These are phyloP conservation scores for Xestia rhomboidea DNA, from an alignment of 2,888 invertebrate species.

Conservation along the genomic window DNA sequence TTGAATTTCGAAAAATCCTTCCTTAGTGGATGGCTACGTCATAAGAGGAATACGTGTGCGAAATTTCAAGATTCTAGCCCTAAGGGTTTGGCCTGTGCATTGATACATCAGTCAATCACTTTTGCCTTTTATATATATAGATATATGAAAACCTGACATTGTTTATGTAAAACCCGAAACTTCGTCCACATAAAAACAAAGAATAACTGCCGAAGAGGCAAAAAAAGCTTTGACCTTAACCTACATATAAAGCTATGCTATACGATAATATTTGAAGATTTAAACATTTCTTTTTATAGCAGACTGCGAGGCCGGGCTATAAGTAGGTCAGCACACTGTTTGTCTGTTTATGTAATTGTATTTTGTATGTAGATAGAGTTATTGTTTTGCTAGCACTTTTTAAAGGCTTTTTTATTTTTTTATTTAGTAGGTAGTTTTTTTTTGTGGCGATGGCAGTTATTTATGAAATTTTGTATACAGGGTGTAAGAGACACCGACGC, in stretches of 20 bases:
- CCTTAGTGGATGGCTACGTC: no score
- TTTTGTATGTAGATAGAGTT: conserved; percentile 60
- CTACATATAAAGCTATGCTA: conserved; percentile 67
- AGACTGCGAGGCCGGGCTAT: conserved; percentile 95
- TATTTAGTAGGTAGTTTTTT: conserved; percentile 7
- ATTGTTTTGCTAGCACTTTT: conserved; percentile 73
- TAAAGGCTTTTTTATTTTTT: conserved; percentile 60
- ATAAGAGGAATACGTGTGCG: no score
- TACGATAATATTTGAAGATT: conserved; percentile 69
- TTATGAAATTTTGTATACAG: background rate
- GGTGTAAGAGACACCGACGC: no score
- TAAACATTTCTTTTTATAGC: conserved; percentile 91
- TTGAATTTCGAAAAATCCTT: no score
- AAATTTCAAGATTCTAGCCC: no score
- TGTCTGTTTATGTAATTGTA: conserved; percentile 78
- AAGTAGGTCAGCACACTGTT: conserved; percentile 93
- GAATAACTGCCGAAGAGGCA: conserved; percentile 7
- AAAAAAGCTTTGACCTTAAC: conserved; percentile 48
- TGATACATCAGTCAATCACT: no score
- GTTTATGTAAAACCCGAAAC: conserved; percentile 41
- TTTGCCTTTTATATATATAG: no score
- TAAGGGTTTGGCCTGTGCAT: no score
- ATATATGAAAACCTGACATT: conserved; percentile 11
- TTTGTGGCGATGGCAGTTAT: conserved; percentile 8
- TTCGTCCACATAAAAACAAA: conserved; percentile 45